Percentiles rank a stretch among this genome's conserved stretches.
phyloP scores from a whole-genome alignment of 2,888 invertebrate species.

The Aspidiotus destructor region DNA sequence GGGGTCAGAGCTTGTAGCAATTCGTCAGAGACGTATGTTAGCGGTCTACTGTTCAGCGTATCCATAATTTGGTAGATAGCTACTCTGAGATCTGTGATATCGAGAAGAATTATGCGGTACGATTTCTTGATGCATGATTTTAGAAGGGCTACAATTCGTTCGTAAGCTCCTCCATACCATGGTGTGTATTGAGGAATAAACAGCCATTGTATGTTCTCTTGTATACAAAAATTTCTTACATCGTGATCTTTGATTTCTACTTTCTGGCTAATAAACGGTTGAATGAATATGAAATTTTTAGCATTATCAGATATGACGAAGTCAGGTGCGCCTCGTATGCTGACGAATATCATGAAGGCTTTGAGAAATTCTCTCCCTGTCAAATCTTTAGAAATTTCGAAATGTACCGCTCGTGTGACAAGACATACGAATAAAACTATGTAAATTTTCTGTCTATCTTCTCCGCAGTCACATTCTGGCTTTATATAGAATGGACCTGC shows the following conservation, averaged over 20 bases:
- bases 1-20: background rate
- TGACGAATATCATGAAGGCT: background rate
- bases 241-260: too few relatives aligned
- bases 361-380: background rate
- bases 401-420: background rate
- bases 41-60: background rate
- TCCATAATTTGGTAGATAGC: background rate
- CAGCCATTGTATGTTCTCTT: too few relatives aligned
- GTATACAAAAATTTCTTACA: too few relatives aligned
- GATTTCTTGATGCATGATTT: constrained; percentile 10
- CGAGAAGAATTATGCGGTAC: background rate
- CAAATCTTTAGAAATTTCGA: background rate
- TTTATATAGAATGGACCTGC: background rate
- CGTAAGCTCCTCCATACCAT: constrained; percentile 15
- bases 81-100: background rate
- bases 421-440: background rate
- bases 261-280: too few relatives aligned
- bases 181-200: constrained; percentile 15
- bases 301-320: too few relatives aligned
- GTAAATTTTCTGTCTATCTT: background rate
- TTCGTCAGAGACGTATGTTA: constrained; percentile 8
- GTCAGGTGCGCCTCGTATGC: too few relatives aligned
- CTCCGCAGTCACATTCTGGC: background rate
- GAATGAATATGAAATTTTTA: too few relatives aligned
- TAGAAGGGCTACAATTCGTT: background rate